Evolutionary conservation across 1,140 invertebrate species (phyloP).

Genomic region (Dendroctonus valens): DNA sequence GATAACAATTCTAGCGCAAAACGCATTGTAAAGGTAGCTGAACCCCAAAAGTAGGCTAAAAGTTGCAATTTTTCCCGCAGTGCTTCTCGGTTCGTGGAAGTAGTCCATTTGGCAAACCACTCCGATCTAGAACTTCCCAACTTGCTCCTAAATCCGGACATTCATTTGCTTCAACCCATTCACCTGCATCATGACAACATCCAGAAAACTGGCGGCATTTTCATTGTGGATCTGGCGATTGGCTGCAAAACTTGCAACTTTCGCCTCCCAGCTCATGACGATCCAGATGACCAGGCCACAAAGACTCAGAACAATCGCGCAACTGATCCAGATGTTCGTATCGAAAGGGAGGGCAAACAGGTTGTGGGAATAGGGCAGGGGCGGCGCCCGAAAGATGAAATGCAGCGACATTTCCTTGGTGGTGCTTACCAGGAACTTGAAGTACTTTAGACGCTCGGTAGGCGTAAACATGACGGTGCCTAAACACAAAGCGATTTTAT

Average conservation of each 20-base stretch:
- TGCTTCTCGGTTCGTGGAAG: constrained; percentile 51
- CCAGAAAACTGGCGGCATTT: constrained; percentile 15
- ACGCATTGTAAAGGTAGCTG: constrained; percentile 48
- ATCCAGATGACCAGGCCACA: constrained; percentile 32
- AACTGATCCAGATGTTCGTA: constrained; percentile 39
- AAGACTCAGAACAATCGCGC: constrained; percentile 26
- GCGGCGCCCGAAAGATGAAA: constrained; percentile 63
- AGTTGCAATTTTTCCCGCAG: constrained; percentile 43
- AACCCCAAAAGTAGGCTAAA: constrained; percentile 43
- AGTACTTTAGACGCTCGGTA: constrained; percentile 20
- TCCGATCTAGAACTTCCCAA: constrained; percentile 22
- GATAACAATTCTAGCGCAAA: constrained; percentile 51
- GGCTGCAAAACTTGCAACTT: constrained; percentile 19
- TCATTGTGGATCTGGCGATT: constrained; percentile 1
- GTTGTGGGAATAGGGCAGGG: constrained; percentile 62
- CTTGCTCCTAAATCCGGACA: neutral
- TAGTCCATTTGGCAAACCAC: constrained; percentile 23
- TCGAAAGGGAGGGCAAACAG: constrained; percentile 62
- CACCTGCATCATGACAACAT: constrained; percentile 28
- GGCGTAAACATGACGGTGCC: constrained; percentile 24
- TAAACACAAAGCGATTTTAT: constrained; percentile 8
- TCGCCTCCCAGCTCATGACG: constrained; percentile 40
- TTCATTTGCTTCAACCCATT: neutral
- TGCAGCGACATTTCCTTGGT: constrained; percentile 41
- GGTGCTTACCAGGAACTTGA: constrained; percentile 20